A percentile compares a stretch with the other conserved stretches of the same genome.
phyloP scores from a whole-genome alignment of 2,888 invertebrate species.

The Ligdia adustata region DNA sequence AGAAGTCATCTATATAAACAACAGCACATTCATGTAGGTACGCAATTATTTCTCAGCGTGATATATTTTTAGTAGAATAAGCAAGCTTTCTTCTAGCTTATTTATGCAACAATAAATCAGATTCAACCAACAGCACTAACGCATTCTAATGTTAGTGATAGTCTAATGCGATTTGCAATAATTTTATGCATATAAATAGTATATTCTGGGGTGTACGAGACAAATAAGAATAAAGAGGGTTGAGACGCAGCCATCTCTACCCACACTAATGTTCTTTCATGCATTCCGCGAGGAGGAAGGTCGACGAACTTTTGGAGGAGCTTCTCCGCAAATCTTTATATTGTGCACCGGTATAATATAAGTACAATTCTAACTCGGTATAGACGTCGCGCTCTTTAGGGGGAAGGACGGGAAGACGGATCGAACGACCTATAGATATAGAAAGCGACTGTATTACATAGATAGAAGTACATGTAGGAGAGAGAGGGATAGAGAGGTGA shows the following conservation, averaged over 20 bases:
- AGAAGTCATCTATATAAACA: conserved; percentile 13
- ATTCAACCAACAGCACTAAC: not conserved
- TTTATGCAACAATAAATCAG: not conserved
- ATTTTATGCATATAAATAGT: conserved; percentile 44
- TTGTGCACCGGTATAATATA: conserved; percentile 48
- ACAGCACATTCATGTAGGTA: not conserved
- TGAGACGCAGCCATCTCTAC: conserved; percentile 52
- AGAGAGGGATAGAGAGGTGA: not conserved
- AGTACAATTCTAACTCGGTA: conserved; percentile 47
- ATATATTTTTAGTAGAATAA: too few relatives aligned
- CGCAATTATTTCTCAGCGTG: too few relatives aligned
- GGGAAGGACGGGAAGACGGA: conserved; percentile 38
- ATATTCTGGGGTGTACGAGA: conserved; percentile 42
- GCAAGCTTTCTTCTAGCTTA: too few relatives aligned
- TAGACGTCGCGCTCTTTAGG: conserved; percentile 43
- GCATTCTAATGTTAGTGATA: conserved; percentile 3
- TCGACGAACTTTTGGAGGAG: conserved; percentile 67
- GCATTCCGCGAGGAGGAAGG: conserved; percentile 65
- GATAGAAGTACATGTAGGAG: conserved; percentile 3
- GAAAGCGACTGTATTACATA: conserved; percentile 7
- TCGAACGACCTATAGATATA: conserved; percentile 29
- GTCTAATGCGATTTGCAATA: conserved; percentile 30
- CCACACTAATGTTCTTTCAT: conserved; percentile 62
- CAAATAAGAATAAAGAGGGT: conserved; percentile 57
- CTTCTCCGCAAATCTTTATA: conserved; percentile 75